These are phyloP conservation scores for Autographa gamma DNA, from an alignment of 2,888 invertebrate species.

Conservation along the genomic window DNA sequence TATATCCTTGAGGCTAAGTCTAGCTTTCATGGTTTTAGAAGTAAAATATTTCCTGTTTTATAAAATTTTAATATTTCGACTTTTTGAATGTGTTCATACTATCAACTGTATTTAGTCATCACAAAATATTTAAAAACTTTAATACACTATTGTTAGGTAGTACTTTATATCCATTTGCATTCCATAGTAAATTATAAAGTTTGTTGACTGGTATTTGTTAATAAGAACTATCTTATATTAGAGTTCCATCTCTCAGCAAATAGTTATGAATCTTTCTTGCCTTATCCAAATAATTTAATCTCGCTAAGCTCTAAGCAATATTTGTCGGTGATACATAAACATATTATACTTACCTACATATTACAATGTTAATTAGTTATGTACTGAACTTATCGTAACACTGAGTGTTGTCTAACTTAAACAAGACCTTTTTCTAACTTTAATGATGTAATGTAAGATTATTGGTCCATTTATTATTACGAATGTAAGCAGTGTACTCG, in stretches of 20 bases:
- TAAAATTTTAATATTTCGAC: neutral
- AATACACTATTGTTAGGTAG: conserved; percentile 46
- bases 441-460: too few relatives aligned
- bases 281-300: conserved; percentile 58
- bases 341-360: conserved; percentile 49
- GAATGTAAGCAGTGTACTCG: neutral
- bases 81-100: conserved; percentile 12
- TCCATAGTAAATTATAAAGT: conserved; percentile 36
- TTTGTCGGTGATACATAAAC: conserved; percentile 55
- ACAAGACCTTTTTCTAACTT: neutral
- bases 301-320: conserved; percentile 60
- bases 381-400: conserved; percentile 30
- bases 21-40: neutral
- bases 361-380: conserved; percentile 53
- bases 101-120: conserved; percentile 16
- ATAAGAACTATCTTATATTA: conserved; percentile 33
- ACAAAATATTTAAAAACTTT: conserved; percentile 11
- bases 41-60: neutral
- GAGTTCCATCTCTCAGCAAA: conserved; percentile 35
- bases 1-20: neutral
- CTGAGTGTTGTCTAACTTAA: conserved; percentile 33
- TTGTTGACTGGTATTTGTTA: conserved; percentile 39
- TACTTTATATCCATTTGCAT: conserved; percentile 54
- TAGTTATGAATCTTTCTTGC: conserved; percentile 54
- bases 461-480: too few relatives aligned